phyloP scores from a whole-genome alignment of 2,797 vertebrate species.

The Enteromius afrohamiltoni region DNA sequence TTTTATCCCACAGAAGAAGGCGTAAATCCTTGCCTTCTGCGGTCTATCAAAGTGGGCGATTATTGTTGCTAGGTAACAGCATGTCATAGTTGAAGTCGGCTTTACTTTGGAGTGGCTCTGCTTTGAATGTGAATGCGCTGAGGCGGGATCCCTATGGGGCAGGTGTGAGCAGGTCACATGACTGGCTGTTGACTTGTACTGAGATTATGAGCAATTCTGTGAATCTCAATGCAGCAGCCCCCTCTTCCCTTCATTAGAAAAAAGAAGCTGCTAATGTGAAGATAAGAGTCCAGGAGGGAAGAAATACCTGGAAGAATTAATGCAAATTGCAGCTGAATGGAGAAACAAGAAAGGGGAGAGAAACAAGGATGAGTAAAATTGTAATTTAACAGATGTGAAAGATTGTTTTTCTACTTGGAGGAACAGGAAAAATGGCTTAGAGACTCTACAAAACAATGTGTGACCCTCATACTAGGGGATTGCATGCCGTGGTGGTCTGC shows the following conservation, averaged over 20 bases:
- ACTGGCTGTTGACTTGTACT: conserved; percentile 38
- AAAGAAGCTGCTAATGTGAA: conserved; percentile 14
- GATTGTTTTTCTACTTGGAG: not conserved
- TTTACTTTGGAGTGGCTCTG: conserved; percentile 46
- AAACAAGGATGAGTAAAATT: conserved; percentile 13
- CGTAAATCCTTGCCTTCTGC: conserved; percentile 56
- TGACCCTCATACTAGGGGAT: not conserved
- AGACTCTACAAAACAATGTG: not conserved
- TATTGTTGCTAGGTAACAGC: conserved; percentile 66
- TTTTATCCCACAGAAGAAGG: conserved; percentile 26
- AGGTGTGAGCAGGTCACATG: conserved; percentile 24
- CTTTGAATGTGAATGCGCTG: conserved; percentile 49
- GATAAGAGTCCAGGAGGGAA: conserved; percentile 17
- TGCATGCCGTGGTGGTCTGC: not conserved
- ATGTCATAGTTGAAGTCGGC: conserved; percentile 58
- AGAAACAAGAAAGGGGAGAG: not conserved
- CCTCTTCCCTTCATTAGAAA: not conserved
- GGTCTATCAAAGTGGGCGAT: conserved; percentile 56
- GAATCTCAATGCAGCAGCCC: not conserved
- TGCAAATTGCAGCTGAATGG: conserved; percentile 6
- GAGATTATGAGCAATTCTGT: conserved; percentile 40
- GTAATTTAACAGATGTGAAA: conserved; percentile 3
- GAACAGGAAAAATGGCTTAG: not conserved
- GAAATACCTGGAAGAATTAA: conserved; percentile 34
- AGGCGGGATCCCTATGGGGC: conserved; percentile 18